These are phyloP conservation scores for Reticulitermes speratus DNA, from an alignment of 1,140 invertebrate genomes.

Conservation along the genomic window DNA sequence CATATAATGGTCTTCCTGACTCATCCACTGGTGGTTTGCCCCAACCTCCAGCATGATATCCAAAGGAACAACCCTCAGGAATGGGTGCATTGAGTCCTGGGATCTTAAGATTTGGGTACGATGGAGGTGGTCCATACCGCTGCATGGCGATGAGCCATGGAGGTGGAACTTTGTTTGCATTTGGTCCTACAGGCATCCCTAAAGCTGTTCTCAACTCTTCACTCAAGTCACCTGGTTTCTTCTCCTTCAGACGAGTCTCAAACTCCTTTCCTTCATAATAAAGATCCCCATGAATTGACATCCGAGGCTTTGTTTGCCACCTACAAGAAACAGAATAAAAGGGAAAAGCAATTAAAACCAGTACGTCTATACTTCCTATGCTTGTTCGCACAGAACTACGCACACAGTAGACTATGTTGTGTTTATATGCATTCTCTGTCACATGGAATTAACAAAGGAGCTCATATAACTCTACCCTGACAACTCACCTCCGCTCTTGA, in stretches of 20 bases:
- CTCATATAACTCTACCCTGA: no score
- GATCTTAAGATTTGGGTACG: slow-evolving; percentile 98
- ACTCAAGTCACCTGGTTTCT: slow-evolving; percentile 96
- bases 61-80: slow-evolving; percentile 95
- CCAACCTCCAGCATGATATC: slow-evolving; percentile 99
- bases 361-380: not conserved
- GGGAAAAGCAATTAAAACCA: slow-evolving; percentile 27
- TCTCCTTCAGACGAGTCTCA: slow-evolving; percentile 95
- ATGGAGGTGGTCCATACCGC: slow-evolving; percentile 97
- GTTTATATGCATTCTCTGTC: no score
- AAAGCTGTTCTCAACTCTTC: slow-evolving; percentile 95
- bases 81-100: slow-evolving; percentile 90
- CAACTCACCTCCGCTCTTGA: no score
- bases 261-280: slow-evolving; percentile 99
- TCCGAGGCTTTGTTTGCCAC: slow-evolving; percentile 98
- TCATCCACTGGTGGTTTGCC: slow-evolving; percentile 99
- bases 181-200: slow-evolving; percentile 97
- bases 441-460: no score
- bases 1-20: slow-evolving; percentile 94
- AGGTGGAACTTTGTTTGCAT: slow-evolving; percentile 85
- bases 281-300: slow-evolving; percentile 98
- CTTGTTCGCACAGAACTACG: no score
- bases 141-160: slow-evolving; percentile 99
- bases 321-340: slow-evolving; percentile 46
- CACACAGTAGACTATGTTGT: no score